phyloP scores from a whole-genome alignment of 2,888 invertebrate species.

The Drosophila mayaguana region DNA sequence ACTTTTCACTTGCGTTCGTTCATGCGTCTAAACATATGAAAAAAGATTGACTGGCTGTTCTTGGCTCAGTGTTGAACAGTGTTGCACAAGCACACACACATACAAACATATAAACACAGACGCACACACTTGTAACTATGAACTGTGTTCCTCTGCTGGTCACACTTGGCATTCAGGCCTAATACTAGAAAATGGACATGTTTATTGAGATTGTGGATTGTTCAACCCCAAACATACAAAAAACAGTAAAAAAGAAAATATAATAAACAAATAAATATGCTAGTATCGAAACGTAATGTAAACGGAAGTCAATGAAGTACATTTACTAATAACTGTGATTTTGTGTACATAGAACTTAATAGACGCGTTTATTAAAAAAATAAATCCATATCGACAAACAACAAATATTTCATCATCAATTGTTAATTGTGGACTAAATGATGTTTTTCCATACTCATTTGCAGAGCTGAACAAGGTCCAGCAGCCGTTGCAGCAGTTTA shows the following conservation, averaged over 20 bases:
- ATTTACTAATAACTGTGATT: conserved; percentile 40
- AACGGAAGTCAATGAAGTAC: conserved; percentile 23
- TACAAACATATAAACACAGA: not conserved
- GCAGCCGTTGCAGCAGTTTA: conserved; percentile 50
- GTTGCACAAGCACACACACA: conserved; percentile 15
- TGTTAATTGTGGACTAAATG: conserved; percentile 29
- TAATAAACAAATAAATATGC: not conserved
- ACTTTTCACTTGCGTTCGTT: conserved; percentile 46
- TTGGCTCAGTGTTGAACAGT: conserved; percentile 38
- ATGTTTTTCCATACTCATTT: conserved; percentile 28
- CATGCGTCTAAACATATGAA: conserved; percentile 41
- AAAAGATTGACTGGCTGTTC: conserved; percentile 24
- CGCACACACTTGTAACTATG: conserved; percentile 43
- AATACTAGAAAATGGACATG: conserved; percentile 45
- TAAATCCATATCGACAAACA: not conserved
- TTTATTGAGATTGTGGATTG: conserved; percentile 40
- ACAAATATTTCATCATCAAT: not conserved
- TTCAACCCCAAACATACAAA: conserved; percentile 39
- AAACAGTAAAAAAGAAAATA: not conserved
- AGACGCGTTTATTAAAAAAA: conserved; percentile 29
- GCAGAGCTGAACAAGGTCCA: conserved; percentile 53
- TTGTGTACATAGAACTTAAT: conserved; percentile 22
- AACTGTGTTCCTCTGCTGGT: conserved; percentile 30
- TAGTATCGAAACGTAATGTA: conserved; percentile 25
- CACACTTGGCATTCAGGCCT: conserved; percentile 42